Evolutionary conservation across 2,113 vertebrate species (phyloP).

Genomic region (Eurystomus gularis): DNA sequence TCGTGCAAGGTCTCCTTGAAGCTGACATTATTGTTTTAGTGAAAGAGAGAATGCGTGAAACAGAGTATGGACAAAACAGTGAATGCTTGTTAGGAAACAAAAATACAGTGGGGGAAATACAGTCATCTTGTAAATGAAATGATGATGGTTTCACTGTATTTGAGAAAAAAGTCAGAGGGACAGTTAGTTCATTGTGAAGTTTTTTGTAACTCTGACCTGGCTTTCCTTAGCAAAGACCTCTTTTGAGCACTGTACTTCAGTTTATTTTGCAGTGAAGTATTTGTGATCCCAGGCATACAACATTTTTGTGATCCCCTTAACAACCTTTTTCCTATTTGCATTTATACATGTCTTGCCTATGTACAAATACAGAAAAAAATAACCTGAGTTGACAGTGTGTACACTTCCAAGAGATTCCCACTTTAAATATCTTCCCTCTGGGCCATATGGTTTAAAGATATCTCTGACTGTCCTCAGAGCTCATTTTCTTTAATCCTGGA

Average conservation of each 20-base stretch:
- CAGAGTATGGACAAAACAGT: neutral
- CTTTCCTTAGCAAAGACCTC: neutral
- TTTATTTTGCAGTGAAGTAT: neutral
- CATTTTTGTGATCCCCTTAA: neutral
- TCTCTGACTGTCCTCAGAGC: constrained; percentile 38
- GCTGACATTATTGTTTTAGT: neutral
- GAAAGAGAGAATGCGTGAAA: neutral
- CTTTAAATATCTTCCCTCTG: constrained; percentile 42
- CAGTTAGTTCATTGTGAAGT: neutral
- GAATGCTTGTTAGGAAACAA: neutral
- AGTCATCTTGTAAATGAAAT: neutral
- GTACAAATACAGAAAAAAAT: neutral
- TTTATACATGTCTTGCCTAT: neutral
- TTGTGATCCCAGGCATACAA: neutral
- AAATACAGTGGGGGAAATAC: neutral
- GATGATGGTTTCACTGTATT: neutral
- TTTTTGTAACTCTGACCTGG: neutral
- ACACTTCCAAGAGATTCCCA: neutral
- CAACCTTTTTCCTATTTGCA: neutral
- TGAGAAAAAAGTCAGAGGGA: neutral
- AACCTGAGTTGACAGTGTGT: neutral
- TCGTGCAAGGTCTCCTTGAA: neutral
- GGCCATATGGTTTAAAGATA: constrained; percentile 8
- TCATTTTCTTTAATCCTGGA: constrained; percentile 63
- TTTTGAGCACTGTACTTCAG: neutral